Evolutionary conservation across 2,113 vertebrate genomes (phyloP).

Genomic region (human): DNA sequence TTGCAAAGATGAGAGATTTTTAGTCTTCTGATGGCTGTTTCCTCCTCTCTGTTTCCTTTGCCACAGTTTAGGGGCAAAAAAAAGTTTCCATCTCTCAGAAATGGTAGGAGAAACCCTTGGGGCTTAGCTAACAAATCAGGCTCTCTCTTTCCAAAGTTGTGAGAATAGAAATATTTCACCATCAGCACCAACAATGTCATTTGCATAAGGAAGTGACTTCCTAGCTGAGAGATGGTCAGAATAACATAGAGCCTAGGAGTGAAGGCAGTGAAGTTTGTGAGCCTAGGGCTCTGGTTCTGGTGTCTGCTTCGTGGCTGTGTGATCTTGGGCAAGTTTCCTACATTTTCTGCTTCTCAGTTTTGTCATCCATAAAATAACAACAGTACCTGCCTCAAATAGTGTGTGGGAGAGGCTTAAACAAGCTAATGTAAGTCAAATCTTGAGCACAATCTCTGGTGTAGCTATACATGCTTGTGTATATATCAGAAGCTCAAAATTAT

Average conservation of each 20-base stretch:
- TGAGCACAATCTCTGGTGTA: neutral
- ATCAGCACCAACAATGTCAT: neutral
- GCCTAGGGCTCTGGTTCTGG: neutral
- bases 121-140: neutral
- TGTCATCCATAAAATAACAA: neutral
- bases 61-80: neutral
- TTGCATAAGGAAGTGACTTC: neutral
- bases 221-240: neutral
- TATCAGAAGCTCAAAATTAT: neutral
- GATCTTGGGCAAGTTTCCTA: neutral
- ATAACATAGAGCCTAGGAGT: neutral
- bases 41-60: constrained; percentile 24
- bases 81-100: constrained; percentile 35
- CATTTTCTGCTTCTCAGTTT: neutral
- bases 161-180: neutral
- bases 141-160: neutral
- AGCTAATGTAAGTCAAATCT: neutral
- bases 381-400: neutral
- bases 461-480: neutral
- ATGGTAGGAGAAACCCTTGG: neutral
- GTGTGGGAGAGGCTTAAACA: neutral
- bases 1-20: constrained; percentile 52
- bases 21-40: neutral
- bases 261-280: neutral
- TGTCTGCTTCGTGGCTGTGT: too few relatives aligned